Base-by-base conservation (phyloP, 2,797 vertebrate species). In the Geotrypetes seraphini region DNA sequence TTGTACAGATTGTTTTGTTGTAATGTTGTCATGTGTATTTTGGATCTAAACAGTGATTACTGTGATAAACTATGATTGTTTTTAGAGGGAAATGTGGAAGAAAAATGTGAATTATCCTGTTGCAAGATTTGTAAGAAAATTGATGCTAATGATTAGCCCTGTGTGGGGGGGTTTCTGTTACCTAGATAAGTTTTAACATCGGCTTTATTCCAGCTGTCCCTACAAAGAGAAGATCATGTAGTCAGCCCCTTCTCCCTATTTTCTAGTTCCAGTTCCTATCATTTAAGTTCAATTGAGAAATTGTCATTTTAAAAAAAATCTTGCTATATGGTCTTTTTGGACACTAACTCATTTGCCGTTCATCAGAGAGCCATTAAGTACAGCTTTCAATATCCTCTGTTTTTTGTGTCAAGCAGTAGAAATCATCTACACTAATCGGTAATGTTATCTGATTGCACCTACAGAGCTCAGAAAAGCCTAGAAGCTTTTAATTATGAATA, bases 71-170 rank as follows among this genome's bases (percentile, higher is more conserved):
- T 46, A 24, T 59, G 60, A 55, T 58, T 58, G 62, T 53, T 63
- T 66, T 62, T 53, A 62, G 37, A 56, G 49, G 62, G 52, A 71
- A 66, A 56, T 50, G 19, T 50, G 45, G 33, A 56, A 58, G 45
- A 54, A 69, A n/a, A 69, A 53, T 33, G 33, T 59, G 60, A 46
- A 60, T 66, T 53, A 42, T 48, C 36, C 43, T 34, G 50, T 59
- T 50, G 19, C 42, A 39, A 30, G 36, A 32, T 47, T 66, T 73
- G 37, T 59, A 36, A 36, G 43, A 38, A 55, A 41, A 52, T 27
- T 51, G 66, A 49, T 60, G 59, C 2, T 28, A 56, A 48, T 50
- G 10, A 36, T 53, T 47, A 36, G 49, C 50, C 33, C 5, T 19
- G 10, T 15, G 15, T 10, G n/a, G n/a, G n/a, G n/a, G n/a, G n/a